Evolutionary conservation across 2,113 vertebrate species (phyloP).

Genomic region (Pelobates fuscus): DNA sequence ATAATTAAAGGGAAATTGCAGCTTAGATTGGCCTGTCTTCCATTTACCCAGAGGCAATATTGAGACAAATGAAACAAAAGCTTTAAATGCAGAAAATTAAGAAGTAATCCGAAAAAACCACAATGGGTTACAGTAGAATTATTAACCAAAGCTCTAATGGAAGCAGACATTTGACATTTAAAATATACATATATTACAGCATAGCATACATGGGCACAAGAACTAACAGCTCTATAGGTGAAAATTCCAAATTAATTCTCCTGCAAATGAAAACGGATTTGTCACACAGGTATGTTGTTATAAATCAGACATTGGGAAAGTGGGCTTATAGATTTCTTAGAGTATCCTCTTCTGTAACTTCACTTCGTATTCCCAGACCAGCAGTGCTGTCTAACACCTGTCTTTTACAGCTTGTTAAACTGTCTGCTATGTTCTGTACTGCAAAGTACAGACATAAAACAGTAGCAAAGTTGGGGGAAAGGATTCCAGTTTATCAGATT

Average conservation of each 20-base stretch:
- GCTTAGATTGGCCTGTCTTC: not conserved
- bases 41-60: slow-evolving; percentile 2
- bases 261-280: not conserved
- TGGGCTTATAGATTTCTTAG: not conserved
- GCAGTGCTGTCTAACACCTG: slow-evolving; percentile 47
- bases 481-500: slow-evolving; percentile 26
- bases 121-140: not conserved
- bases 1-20: slow-evolving; percentile 29
- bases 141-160: not conserved
- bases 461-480: slow-evolving; percentile 33
- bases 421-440: slow-evolving; percentile 32
- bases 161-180: not conserved
- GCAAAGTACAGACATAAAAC: slow-evolving; percentile 32
- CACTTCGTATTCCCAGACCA: slow-evolving; percentile 34
- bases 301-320: not conserved
- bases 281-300: not conserved
- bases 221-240: not conserved
- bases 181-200: not conserved
- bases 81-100: not conserved
- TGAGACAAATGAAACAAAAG: not conserved
- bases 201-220: not conserved
- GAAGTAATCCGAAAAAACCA: not conserved
- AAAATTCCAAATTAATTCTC: slow-evolving; percentile 20
- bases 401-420: slow-evolving; percentile 45
- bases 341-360: not conserved